Evolutionary conservation across 2,113 vertebrate genomes (phyloP).

Genomic region (Agelaius tricolor): DNA sequence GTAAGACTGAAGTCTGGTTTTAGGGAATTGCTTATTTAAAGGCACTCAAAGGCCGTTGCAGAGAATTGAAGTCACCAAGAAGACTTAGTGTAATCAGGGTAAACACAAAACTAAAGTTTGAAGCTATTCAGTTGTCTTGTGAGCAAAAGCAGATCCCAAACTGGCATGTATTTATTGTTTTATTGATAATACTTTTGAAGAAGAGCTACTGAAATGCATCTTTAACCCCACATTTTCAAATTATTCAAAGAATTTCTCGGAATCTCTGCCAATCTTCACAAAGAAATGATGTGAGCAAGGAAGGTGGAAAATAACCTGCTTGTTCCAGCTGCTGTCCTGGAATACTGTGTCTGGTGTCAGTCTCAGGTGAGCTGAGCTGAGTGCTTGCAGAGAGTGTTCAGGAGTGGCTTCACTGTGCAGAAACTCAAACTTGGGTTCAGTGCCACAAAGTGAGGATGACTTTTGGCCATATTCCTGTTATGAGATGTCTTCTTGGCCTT

Average conservation of each 20-base stretch:
- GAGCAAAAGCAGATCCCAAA: neutral
- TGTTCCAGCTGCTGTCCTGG: neutral
- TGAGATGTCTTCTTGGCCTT: neutral
- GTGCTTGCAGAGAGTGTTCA: neutral
- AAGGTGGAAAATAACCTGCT: neutral
- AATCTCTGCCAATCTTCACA: neutral
- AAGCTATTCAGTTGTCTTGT: neutral
- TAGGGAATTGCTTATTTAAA: neutral
- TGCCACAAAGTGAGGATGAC: neutral
- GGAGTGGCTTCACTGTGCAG: neutral
- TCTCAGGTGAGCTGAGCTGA: neutral
- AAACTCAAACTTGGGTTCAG: neutral
- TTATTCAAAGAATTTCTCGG: neutral
- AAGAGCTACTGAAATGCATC: neutral
- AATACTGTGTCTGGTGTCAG: rapidly evolving
- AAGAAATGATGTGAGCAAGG: neutral
- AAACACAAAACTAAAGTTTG: neutral
- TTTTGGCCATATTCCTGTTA: neutral
- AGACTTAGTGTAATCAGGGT: neutral
- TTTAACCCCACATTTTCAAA: neutral
- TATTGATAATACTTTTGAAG: conserved; percentile 6
- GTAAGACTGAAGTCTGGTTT: neutral
- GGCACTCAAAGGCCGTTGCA: neutral
- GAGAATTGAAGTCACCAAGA: neutral
- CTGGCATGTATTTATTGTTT: conserved; percentile 6